phyloP scores from a whole-genome alignment of 2,888 invertebrate species.

The Spodoptera picta region DNA sequence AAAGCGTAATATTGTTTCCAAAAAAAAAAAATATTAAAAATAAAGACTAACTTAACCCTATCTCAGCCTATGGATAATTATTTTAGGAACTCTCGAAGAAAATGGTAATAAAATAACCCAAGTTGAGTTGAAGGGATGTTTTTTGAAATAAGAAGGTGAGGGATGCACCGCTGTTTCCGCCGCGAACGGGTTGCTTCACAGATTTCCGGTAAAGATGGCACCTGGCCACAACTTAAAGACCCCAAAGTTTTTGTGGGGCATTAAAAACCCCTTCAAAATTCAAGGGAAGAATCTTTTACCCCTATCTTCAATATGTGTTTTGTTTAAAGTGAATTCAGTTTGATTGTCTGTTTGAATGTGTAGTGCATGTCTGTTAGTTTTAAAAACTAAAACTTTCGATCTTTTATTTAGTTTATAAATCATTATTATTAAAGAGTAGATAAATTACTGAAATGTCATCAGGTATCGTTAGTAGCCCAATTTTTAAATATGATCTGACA shows the following conservation, averaged over 20 bases:
- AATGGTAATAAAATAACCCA: constrained; percentile 60
- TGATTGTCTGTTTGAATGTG: constrained; percentile 8
- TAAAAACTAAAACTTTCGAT: too few relatives aligned
- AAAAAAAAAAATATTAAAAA: not conserved
- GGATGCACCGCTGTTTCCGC: constrained; percentile 85
- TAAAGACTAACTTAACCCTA: constrained; percentile 34
- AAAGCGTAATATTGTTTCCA: too few relatives aligned
- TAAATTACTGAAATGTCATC: too few relatives aligned
- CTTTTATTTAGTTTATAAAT: too few relatives aligned
- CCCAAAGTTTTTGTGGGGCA: constrained; percentile 77
- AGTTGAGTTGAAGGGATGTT: constrained; percentile 64
- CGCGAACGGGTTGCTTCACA: constrained; percentile 82
- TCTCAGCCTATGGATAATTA: constrained; percentile 30
- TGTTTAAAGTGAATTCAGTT: constrained; percentile 19
- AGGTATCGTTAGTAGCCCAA: too few relatives aligned
- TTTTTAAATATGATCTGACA: too few relatives aligned
- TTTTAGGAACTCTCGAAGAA: constrained; percentile 52
- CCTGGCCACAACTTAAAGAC: constrained; percentile 79
- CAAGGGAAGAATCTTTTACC: constrained; percentile 77
- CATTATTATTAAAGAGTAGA: too few relatives aligned
- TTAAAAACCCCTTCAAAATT: constrained; percentile 76
- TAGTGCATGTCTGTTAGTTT: too few relatives aligned
- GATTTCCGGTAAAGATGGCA: constrained; percentile 87
- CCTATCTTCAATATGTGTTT: constrained; percentile 72
- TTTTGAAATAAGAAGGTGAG: constrained; percentile 75